A percentile compares a stretch with the other conserved stretches of the same genome.
phyloP scores from a whole-genome alignment of 2,888 invertebrate species.

The Ormyrus rosae region DNA sequence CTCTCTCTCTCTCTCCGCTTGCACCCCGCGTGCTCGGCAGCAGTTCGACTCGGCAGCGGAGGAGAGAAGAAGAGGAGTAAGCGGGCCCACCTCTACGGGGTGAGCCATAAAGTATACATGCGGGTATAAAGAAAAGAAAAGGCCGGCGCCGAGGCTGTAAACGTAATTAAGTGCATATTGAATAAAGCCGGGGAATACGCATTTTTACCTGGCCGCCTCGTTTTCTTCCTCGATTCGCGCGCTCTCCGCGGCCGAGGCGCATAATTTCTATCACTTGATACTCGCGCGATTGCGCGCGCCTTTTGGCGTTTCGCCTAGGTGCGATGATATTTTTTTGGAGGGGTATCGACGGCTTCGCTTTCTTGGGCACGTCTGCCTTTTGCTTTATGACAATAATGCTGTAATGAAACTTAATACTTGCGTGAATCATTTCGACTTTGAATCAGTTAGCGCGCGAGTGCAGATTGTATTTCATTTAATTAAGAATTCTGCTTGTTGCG shows the following conservation, averaged over 20 bases:
- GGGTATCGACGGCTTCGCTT: neutral
- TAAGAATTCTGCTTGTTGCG: too few relatives aligned
- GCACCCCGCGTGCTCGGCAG: neutral
- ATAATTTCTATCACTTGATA: constrained; percentile 19
- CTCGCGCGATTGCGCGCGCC: neutral
- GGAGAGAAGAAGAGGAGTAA: constrained; percentile 26
- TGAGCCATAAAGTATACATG: constrained; percentile 45
- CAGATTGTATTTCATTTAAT: too few relatives aligned
- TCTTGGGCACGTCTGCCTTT: neutral
- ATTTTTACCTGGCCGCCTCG: constrained; percentile 20
- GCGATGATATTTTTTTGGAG: neutral
- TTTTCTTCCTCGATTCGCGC: neutral
- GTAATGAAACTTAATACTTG: too few relatives aligned
- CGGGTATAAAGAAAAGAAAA: constrained; percentile 49
- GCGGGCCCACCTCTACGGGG: constrained; percentile 27
- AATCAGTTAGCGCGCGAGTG: too few relatives aligned
- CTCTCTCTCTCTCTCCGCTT: neutral
- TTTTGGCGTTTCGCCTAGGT: constrained; percentile 4
- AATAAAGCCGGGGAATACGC: constrained; percentile 45
- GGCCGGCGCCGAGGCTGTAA: constrained; percentile 25
- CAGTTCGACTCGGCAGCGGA: neutral
- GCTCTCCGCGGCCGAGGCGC: neutral
- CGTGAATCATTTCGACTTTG: too few relatives aligned
- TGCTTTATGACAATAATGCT: neutral
- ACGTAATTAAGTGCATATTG: constrained; percentile 55